These are phyloP conservation scores for Agrotis ipsilon DNA, from an alignment of 2,888 invertebrate species.

Conservation along the genomic window DNA sequence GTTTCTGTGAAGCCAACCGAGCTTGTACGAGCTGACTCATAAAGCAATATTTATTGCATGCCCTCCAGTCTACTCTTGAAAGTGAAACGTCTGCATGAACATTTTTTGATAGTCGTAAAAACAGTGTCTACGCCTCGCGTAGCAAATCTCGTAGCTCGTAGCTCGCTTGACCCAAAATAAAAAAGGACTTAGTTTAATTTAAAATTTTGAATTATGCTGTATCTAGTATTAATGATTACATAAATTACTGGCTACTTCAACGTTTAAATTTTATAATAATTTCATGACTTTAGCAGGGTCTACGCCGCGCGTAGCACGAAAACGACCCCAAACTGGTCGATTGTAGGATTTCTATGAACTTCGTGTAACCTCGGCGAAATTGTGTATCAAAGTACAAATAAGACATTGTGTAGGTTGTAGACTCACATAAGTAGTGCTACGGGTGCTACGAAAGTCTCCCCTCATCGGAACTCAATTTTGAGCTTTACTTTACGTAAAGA, in stretches of 20 bases:
- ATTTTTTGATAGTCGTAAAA: not conserved
- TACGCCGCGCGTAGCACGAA: slow-evolving; percentile 36
- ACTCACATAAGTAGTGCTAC: not conserved
- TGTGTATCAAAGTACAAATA: not conserved
- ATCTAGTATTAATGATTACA: not conserved
- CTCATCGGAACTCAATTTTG: no score
- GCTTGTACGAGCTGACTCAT: slow-evolving; percentile 30
- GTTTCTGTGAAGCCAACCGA: slow-evolving; percentile 32
- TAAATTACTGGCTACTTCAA: not conserved
- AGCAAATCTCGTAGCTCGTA: slow-evolving; percentile 34
- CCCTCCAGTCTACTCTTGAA: slow-evolving; percentile 10
- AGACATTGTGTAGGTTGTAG: not conserved
- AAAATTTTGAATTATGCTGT: not conserved
- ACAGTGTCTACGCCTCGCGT: slow-evolving; percentile 20
- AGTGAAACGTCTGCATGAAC: slow-evolving; percentile 6
- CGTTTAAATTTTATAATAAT: not conserved
- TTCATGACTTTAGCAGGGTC: slow-evolving; percentile 5
- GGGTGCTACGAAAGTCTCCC: not conserved
- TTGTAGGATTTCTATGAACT: not conserved
- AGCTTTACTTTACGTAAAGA: no score
- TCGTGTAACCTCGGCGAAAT: not conserved
- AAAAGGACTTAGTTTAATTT: not conserved
- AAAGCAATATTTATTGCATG: slow-evolving; percentile 30
- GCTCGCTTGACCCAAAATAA: not conserved
- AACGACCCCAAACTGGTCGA: not conserved